A percentile compares a stretch with the other conserved stretches of the same genome.
Evolutionary conservation across 2,113 vertebrate species (phyloP).

Genomic region (Sarotherodon lohbergeri): DNA sequence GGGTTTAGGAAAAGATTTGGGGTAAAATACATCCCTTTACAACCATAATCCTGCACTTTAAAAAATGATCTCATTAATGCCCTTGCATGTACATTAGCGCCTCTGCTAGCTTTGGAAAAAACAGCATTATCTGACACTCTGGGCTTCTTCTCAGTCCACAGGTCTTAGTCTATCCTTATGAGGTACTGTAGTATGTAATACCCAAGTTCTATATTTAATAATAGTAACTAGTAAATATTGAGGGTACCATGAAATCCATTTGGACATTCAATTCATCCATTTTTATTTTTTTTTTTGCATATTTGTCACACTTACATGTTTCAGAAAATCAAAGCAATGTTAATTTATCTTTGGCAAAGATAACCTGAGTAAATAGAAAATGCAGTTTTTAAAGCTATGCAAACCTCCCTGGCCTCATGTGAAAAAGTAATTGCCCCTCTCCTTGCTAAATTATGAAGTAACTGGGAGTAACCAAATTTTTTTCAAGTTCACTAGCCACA

Average conservation of each 20-base stretch:
- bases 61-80: too few relatives aligned
- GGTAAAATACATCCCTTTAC: too few relatives aligned
- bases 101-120: too few relatives aligned
- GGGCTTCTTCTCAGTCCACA: not conserved
- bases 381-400: not conserved
- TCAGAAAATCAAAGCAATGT: not conserved
- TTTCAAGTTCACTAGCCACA: not conserved
- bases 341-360: not conserved
- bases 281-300: not conserved
- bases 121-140: too few relatives aligned
- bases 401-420: not conserved
- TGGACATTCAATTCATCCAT: not conserved
- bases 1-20: too few relatives aligned
- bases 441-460: not conserved
- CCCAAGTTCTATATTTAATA: not conserved
- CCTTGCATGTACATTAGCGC: too few relatives aligned
- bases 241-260: not conserved
- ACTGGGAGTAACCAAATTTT: not conserved
- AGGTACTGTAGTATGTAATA: not conserved
- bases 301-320: not conserved
- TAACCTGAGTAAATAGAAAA: not conserved
- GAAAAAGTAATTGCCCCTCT: not conserved
- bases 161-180: not conserved
- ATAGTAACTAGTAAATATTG: not conserved
- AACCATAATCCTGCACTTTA: too few relatives aligned